Base-by-base conservation (phyloP, 1,140 invertebrate genomes). In the Sesamia nonagrioides region DNA sequence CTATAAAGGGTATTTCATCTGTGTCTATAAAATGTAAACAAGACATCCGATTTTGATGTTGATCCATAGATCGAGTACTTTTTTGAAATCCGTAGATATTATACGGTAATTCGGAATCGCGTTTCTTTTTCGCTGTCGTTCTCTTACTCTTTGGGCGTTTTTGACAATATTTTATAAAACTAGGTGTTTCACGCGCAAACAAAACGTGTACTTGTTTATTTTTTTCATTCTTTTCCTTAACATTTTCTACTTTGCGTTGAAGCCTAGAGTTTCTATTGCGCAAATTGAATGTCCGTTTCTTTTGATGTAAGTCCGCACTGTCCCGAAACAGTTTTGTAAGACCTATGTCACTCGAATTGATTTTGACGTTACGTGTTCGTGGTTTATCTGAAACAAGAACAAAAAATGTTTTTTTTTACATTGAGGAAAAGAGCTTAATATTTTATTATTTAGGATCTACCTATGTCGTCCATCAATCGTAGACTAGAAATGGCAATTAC, bases 11-110 rank as follows among this genome's bases (percentile, higher is more conserved):
- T 15, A 35, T 42, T 17, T 73, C 37, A 40, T 73, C 69, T 21
- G 33, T 11, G 6, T 73, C n/a, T 48, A 58, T 27, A 6, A 60
- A 74, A 35, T 61, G 27, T 1, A 50, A 50, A 50, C 42, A 63
- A 15, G 56, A 61, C 13, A 63, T 37, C 7, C n/a, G 56, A 63
- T 75, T 63, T 5, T 50, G 17, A 45, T 58, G 42, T 13, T 37
- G 40, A 61, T 61, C 42, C 15, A 35, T 17, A 33, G 33, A 42
- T 42, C 73, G 73, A 48, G 17, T 60, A 50, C n/a, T 50, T 60
- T 18, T 61, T 9, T 63, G 48, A 68, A 77, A 77, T n/a, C 60
- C 60, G 9, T 42, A 77, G 4, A 61, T 54, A 50, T 77, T 48
- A 9, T 27, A 48, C 1, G 42, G 15, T 54, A 33, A n/a, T 61